Conservation (phyloP, 1,140 invertebrate genomes). For the Armadillidium nasatum region DNA sequence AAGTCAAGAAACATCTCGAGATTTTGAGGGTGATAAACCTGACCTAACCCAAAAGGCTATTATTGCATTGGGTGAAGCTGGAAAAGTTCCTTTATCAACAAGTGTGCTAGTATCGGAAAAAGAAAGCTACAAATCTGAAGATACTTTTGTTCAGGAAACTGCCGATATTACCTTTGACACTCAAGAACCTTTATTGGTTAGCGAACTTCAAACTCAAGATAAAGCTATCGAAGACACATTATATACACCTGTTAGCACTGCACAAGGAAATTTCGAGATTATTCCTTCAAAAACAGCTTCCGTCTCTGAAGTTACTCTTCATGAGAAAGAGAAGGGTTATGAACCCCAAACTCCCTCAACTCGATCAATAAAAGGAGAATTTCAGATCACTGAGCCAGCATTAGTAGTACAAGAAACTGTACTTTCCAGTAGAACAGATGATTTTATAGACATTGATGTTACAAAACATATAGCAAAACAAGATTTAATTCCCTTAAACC, state of each 20-base stretch:
- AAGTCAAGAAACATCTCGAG: constrained; percentile 33
- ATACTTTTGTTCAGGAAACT: constrained; percentile 39
- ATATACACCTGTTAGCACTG: not conserved
- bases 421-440: constrained; percentile 33
- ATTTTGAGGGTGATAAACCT: not conserved
- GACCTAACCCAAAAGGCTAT: constrained; percentile 28
- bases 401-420: constrained; percentile 42
- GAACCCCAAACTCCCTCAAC: not conserved
- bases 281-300: not conserved
- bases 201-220: constrained; percentile 27
- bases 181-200: constrained; percentile 57
- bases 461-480: constrained; percentile 53
- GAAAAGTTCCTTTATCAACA: not conserved
- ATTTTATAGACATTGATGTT: constrained; percentile 49
- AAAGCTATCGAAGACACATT: not conserved
- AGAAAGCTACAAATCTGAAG: constrained; percentile 45
- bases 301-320: not conserved
- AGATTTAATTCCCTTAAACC: not conserved
- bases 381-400: not conserved
- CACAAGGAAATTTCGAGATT: not conserved
- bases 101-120: constrained; percentile 27
- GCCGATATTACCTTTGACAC: not conserved
- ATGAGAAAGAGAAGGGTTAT: not conserved
- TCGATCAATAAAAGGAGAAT: not conserved
- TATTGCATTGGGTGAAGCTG: constrained; percentile 30